phyloP scores from a whole-genome alignment of 2,113 vertebrate genomes.

The Cricetomys ansorgei region DNA sequence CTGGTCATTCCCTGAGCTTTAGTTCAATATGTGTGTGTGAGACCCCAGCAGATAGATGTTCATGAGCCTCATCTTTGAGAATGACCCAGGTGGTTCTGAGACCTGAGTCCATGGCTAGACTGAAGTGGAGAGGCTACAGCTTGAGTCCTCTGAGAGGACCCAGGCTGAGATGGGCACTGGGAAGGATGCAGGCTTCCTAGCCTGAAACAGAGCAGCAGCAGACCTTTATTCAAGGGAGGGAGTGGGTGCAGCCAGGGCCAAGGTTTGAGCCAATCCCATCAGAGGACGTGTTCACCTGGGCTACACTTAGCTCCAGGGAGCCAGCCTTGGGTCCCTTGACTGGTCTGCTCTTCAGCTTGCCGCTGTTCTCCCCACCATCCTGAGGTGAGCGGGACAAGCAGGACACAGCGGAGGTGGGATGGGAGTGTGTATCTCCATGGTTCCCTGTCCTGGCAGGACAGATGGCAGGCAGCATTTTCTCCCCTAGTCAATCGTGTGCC shows the following conservation, averaged over 20 bases:
- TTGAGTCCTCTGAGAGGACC: background rate
- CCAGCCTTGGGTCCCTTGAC: background rate
- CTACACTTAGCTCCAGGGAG: background rate
- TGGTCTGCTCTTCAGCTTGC: background rate
- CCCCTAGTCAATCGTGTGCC: background rate
- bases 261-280: background rate
- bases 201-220: background rate
- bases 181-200: background rate
- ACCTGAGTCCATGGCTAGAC: background rate
- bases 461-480: background rate
- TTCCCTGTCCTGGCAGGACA: background rate
- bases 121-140: background rate
- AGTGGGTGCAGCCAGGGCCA: background rate
- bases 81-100: background rate
- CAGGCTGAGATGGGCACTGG: background rate
- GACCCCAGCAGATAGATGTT: background rate
- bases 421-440: background rate
- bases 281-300: background rate
- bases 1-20: background rate
- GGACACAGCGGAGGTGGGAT: background rate
- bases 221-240: conserved; percentile 7
- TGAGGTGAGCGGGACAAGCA: background rate
- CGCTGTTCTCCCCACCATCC: background rate
- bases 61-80: background rate
- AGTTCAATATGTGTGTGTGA: background rate